Evolutionary conservation across 2,888 invertebrate genomes (phyloP).

Genomic region (Laothoe populi): DNA sequence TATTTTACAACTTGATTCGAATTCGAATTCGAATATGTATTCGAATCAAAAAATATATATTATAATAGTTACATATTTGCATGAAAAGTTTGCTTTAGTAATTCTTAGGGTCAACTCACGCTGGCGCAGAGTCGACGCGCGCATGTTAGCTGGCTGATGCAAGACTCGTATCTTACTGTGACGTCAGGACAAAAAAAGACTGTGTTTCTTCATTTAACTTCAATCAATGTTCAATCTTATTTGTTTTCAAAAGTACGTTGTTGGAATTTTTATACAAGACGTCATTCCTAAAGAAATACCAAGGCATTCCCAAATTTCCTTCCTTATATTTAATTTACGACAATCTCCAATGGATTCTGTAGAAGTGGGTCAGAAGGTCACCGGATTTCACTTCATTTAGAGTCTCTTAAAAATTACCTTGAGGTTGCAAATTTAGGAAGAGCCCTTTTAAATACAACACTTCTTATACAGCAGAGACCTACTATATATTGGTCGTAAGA

Average conservation of each 20-base stretch:
- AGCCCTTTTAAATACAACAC: not conserved
- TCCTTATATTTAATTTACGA: conserved; percentile 21
- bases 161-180: too few relatives aligned
- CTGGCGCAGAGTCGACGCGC: too few relatives aligned
- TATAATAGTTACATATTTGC: too few relatives aligned
- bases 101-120: too few relatives aligned
- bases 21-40: too few relatives aligned
- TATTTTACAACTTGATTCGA: too few relatives aligned
- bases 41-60: too few relatives aligned
- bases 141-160: too few relatives aligned
- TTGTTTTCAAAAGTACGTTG: not conserved
- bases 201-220: too few relatives aligned
- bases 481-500: not conserved
- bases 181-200: too few relatives aligned
- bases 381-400: conserved; percentile 20
- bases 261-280: not conserved
- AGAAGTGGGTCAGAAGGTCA: conserved; percentile 15
- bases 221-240: too few relatives aligned
- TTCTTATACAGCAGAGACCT: not conserved
- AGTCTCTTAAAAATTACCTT: conserved; percentile 22
- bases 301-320: not conserved
- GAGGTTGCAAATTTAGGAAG: conserved; percentile 4
- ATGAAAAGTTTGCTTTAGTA: too few relatives aligned
- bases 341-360: conserved; percentile 11
- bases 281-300: conserved; percentile 5